phyloP scores from a whole-genome alignment of 2,888 invertebrate species.

The Invenusta paracnida region DNA sequence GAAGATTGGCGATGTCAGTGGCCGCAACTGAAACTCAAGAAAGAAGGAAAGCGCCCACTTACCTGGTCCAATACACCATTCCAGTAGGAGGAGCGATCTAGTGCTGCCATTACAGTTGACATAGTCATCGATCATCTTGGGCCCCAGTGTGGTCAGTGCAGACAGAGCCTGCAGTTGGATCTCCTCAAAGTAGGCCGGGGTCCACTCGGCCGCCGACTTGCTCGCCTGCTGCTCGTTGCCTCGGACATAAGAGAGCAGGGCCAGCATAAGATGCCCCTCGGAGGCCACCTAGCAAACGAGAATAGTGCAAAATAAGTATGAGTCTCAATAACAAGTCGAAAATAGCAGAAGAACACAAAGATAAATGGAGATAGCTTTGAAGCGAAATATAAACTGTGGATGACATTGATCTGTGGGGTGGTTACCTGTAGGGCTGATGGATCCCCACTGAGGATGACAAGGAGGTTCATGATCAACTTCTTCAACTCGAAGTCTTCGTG shows the following conservation, averaged over 20 bases:
- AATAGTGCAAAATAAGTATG: too few relatives aligned
- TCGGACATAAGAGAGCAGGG: conserved; percentile 52
- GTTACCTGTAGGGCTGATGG: conserved; percentile 52
- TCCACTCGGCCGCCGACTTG: too few relatives aligned
- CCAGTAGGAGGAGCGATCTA: conserved; percentile 55
- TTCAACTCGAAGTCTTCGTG: conserved; percentile 61
- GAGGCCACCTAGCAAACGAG: conserved; percentile 53
- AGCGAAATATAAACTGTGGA: too few relatives aligned
- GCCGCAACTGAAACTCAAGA: too few relatives aligned
- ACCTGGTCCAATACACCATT: conserved; percentile 60
- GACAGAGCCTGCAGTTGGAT: conserved; percentile 59
- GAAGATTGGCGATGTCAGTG: too few relatives aligned
- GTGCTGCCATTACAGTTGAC: conserved; percentile 59
- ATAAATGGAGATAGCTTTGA: too few relatives aligned
- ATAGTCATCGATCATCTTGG: conserved; percentile 57
- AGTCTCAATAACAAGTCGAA: too few relatives aligned
- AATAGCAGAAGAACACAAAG: too few relatives aligned
- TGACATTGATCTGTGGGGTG: too few relatives aligned
- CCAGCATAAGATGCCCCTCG: conserved; percentile 57
- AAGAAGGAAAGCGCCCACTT: too few relatives aligned
- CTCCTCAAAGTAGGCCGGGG: conserved; percentile 59
- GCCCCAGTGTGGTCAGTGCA: conserved; percentile 55
- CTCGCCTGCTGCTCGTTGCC: too few relatives aligned
- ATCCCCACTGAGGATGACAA: conserved; percentile 55
- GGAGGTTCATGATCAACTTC: conserved; percentile 57